phyloP scores from a whole-genome alignment of 2,888 invertebrate genomes.

The Polydrusus tereticollis region DNA sequence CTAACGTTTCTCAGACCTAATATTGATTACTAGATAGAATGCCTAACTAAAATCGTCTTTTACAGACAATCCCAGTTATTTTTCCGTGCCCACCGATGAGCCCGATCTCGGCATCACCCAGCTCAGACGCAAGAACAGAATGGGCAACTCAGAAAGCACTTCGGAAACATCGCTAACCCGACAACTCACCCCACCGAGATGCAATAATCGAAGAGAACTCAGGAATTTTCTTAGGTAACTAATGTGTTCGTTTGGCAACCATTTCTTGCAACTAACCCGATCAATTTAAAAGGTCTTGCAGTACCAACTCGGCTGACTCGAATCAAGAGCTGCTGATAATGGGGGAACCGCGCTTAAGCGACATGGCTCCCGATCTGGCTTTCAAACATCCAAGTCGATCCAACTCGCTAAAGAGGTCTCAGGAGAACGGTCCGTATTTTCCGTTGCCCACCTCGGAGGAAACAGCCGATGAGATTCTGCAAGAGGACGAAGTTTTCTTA shows the following conservation, averaged over 20 bases:
- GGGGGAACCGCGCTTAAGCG: slow-evolving; percentile 79
- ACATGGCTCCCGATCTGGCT: slow-evolving; percentile 73
- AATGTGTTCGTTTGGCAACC: not conserved
- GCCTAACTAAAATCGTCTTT: slow-evolving; percentile 55
- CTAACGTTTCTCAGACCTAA: slow-evolving; percentile 50
- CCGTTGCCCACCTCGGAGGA: slow-evolving; percentile 62
- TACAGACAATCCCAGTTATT: slow-evolving; percentile 85
- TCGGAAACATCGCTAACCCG: slow-evolving; percentile 57
- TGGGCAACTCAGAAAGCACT: slow-evolving; percentile 53
- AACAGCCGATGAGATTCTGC: slow-evolving; percentile 56
- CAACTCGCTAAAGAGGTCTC: slow-evolving; percentile 59
- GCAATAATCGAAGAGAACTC: slow-evolving; percentile 42
- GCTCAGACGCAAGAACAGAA: slow-evolving; percentile 37
- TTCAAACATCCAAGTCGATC: slow-evolving; percentile 62
- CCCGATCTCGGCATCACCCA: slow-evolving; percentile 33
- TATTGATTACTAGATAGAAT: not conserved
- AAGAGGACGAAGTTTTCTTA: slow-evolving; percentile 73
- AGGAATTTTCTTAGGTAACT: slow-evolving; percentile 41
- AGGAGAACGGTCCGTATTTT: slow-evolving; percentile 57
- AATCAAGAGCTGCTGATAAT: slow-evolving; percentile 75
- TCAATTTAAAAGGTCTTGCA: slow-evolving; percentile 73
- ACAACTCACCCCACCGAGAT: slow-evolving; percentile 60
- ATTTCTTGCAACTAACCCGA: too few species aligned
- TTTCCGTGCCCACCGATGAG: slow-evolving; percentile 70
- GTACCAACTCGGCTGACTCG: slow-evolving; percentile 73